A percentile compares a stretch with the other conserved stretches of the same genome.
Conservation (phyloP, 2,797 vertebrate genomes). For the Danio jaintianensis region DNA sequence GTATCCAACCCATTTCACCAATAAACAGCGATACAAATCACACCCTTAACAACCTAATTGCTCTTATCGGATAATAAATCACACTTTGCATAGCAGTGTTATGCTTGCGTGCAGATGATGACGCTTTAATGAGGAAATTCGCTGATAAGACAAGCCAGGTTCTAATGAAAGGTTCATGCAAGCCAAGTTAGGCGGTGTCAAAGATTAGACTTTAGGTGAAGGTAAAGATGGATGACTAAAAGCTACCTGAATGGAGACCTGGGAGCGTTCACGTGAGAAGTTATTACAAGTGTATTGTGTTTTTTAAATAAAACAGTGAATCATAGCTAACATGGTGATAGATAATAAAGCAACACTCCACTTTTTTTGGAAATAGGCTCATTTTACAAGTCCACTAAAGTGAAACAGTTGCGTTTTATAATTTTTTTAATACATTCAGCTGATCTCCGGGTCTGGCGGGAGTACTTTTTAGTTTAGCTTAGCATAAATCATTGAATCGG, state of each 20-base stretch:
- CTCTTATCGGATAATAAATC: slow-evolving; percentile 62
- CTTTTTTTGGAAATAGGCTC: too few relatives aligned
- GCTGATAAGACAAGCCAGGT: slow-evolving; percentile 44
- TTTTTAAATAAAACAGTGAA: slow-evolving; percentile 2
- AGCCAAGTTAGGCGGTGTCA: slow-evolving; percentile 1
- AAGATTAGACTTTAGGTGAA: slow-evolving; percentile 10
- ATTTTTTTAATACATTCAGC: too few relatives aligned
- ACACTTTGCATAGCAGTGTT: slow-evolving; percentile 60
- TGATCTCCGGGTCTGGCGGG: too few relatives aligned
- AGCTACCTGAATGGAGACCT: background rate
- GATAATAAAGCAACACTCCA: background rate
- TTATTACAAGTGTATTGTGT: slow-evolving; percentile 9
- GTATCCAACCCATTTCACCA: slow-evolving; percentile 21
- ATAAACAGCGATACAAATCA: slow-evolving; percentile 32
- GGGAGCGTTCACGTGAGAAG: background rate
- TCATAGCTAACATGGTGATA: background rate
- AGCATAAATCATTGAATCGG: too few relatives aligned
- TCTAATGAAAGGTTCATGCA: slow-evolving; percentile 23
- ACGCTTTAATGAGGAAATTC: slow-evolving; percentile 41
- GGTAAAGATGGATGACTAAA: slow-evolving; percentile 12
- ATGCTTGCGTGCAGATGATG: slow-evolving; percentile 51
- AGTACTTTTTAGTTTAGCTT: too few relatives aligned
- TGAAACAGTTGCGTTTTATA: too few relatives aligned
- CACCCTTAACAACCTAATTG: slow-evolving; percentile 42
- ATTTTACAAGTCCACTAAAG: too few relatives aligned